Percentiles rank a stretch among this genome's conserved stretches.
Conservation (phyloP, 2,888 invertebrate species). For the Strigamia maritima region DNA sequence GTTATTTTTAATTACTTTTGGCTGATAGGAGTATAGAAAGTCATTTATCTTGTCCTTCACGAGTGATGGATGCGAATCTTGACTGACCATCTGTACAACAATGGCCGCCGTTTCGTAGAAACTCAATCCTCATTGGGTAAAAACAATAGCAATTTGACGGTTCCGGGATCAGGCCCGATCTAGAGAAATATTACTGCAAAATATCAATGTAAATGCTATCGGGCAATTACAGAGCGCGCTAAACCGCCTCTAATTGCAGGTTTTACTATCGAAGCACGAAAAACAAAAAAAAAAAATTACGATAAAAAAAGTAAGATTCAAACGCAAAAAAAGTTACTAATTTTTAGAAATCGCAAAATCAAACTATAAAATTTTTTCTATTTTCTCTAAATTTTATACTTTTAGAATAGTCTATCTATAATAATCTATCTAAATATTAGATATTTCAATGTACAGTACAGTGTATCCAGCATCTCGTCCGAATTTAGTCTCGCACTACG, state of each 20-base stretch:
- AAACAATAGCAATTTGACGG: conserved; percentile 1
- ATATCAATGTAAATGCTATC: not conserved
- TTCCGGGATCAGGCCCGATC: conserved; percentile 14
- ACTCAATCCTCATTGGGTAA: not conserved
- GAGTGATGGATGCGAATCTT: conserved; percentile 10
- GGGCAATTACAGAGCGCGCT: not conserved
- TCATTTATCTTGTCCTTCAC: conserved; percentile 36
- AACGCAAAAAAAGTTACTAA: too few relatives aligned
- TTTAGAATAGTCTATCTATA: too few relatives aligned
- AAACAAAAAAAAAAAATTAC: too few relatives aligned
- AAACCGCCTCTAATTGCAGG: not conserved
- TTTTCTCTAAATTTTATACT: too few relatives aligned
- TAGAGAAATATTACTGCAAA: not conserved
- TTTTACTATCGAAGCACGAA: not conserved
- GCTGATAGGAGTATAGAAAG: not conserved
- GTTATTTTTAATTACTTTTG: conserved; percentile 37
- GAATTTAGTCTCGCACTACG: not conserved
- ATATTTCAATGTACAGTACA: too few relatives aligned
- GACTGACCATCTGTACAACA: conserved; percentile 23
- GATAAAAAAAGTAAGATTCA: too few relatives aligned
- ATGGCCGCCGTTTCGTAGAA: not conserved
- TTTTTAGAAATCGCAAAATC: too few relatives aligned
- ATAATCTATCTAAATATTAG: too few relatives aligned
- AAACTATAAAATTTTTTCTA: too few relatives aligned
- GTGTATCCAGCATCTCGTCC: too few relatives aligned